Conservation (phyloP, 2,888 invertebrate genomes). For the Ormyrus rosae region DNA sequence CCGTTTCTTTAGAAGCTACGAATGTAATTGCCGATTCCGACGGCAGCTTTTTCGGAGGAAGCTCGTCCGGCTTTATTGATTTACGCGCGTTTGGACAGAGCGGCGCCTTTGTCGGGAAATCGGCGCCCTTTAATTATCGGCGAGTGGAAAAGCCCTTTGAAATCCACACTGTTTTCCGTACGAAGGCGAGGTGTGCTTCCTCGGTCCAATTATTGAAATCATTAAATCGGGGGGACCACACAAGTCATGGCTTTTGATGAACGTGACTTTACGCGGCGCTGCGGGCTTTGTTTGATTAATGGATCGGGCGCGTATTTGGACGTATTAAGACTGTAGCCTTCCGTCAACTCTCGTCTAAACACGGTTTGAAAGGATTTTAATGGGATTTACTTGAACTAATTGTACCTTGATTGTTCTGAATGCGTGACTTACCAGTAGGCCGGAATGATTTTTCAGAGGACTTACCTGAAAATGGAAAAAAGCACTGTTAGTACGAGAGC, state of each 20-base stretch:
- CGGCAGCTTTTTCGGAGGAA: conserved; percentile 28
- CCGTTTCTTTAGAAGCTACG: background rate
- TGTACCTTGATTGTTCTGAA: too few species aligned
- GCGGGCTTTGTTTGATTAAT: conserved; percentile 14
- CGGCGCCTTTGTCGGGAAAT: conserved; percentile 36
- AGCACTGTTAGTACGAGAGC: too few species aligned
- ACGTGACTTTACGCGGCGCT: background rate
- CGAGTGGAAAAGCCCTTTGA: conserved; percentile 30
- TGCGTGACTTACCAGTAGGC: too few species aligned
- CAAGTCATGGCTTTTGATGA: conserved; percentile 31
- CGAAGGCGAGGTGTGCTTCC: background rate
- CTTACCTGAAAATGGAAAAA: too few species aligned
- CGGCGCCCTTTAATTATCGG: conserved; percentile 48
- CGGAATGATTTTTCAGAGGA: too few species aligned
- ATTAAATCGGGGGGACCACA: conserved; percentile 21
- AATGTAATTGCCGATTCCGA: conserved; percentile 27
- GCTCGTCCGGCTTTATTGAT: conserved; percentile 27
- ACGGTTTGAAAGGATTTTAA: too few species aligned
- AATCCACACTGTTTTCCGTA: conserved; percentile 12
- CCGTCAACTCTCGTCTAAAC: conserved; percentile 9
- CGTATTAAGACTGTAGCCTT: too few species aligned
- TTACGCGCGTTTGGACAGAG: background rate
- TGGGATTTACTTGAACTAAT: too few species aligned
- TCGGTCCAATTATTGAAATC: conserved; percentile 18
- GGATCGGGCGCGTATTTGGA: background rate